Conservation (phyloP, 2,888 invertebrate genomes). For the Entomobrya proxima region DNA sequence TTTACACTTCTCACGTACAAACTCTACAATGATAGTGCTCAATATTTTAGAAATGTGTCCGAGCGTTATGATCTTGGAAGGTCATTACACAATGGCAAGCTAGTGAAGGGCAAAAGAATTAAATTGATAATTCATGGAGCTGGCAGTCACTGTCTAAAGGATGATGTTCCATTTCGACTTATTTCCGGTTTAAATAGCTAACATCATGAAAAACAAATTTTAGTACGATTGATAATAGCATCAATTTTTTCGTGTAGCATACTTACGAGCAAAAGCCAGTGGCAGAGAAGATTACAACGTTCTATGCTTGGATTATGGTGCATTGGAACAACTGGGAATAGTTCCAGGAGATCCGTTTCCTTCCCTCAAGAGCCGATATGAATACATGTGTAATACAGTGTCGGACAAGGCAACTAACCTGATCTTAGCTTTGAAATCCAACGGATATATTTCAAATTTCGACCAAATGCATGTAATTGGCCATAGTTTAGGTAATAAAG, state of each 20-base stretch:
- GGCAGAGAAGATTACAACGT: conserved; percentile 37
- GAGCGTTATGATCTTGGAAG: conserved; percentile 2
- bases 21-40: not conserved
- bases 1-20: too few species aligned
- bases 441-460: conserved; percentile 1
- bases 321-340: not conserved
- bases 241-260: conserved; percentile 7
- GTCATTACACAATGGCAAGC: not conserved
- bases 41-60: conserved; percentile 5
- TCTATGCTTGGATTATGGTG: conserved; percentile 26
- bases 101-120: not conserved
- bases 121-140: conserved; percentile 40
- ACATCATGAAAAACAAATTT: not conserved
- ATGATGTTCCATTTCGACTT: not conserved
- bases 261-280: conserved; percentile 5
- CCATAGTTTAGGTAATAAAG: conserved; percentile 44
- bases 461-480: conserved; percentile 28
- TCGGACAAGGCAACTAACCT: conserved; percentile 19
- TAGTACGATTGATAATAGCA: not conserved
- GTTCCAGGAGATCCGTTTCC: not conserved
- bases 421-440: not conserved
- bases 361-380: not conserved
- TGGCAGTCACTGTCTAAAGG: not conserved
- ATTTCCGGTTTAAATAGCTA: not conserved
- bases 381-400: conserved; percentile 14